These are phyloP conservation scores for Stenurella melanura DNA, from an alignment of 2,888 invertebrate species.

Conservation along the genomic window DNA sequence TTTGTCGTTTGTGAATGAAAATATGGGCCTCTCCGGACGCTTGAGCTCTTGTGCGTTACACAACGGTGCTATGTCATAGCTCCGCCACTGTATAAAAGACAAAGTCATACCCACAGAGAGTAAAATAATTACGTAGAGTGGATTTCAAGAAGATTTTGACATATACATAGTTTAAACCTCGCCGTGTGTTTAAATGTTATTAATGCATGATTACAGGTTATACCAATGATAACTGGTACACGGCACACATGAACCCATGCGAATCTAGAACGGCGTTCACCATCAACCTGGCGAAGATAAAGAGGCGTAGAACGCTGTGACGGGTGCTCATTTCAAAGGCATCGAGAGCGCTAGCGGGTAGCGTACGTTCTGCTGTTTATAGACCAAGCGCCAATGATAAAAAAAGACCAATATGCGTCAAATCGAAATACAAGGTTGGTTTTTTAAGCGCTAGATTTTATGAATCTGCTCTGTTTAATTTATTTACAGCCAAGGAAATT, in stretches of 20 bases:
- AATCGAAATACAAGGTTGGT: no score
- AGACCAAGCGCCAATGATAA: no score
- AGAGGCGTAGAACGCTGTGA: slow-evolving; percentile 42
- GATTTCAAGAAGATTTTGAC: slow-evolving; percentile 32
- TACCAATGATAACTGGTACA: slow-evolving; percentile 49
- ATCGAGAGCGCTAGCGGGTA: slow-evolving; percentile 47
- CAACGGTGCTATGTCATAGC: no score
- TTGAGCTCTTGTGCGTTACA: no score
- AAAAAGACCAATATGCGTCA: no score
- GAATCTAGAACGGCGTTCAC: slow-evolving; percentile 21
- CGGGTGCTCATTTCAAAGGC: slow-evolving; percentile 34
- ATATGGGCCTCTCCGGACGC: no score
- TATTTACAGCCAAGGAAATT: no score
- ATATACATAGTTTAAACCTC: slow-evolving; percentile 29
- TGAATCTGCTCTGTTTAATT: no score
- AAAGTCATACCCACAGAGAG: neutral
- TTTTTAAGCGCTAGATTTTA: no score
- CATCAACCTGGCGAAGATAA: slow-evolving; percentile 40
- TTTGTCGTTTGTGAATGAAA: no score
- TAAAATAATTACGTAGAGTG: slow-evolving; percentile 31
- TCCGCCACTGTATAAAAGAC: neutral
- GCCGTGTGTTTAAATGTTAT: slow-evolving; percentile 59
- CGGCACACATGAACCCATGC: slow-evolving; percentile 21
- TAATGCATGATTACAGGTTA: slow-evolving; percentile 66
- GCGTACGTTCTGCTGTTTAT: no score